Conservation (phyloP, 1,140 invertebrate genomes). For the Homalodisca vitripennis region DNA sequence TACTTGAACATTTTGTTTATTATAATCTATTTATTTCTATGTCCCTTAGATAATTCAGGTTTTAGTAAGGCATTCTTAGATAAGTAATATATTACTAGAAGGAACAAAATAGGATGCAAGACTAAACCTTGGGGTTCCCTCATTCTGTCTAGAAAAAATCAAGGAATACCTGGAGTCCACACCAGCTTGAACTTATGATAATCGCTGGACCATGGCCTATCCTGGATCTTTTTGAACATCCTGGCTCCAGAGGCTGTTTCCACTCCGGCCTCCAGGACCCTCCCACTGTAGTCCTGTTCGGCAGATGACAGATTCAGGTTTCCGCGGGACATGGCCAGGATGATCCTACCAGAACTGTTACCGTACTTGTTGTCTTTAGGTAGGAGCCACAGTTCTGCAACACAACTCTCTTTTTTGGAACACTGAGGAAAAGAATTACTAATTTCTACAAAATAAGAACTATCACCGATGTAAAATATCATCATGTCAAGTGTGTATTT, state of each 20-base stretch:
- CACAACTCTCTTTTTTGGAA: constrained; percentile 33
- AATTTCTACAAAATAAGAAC: too few species aligned
- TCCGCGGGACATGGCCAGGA: constrained; percentile 9
- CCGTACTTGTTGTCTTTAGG: constrained; percentile 25
- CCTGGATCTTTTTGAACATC: neutral
- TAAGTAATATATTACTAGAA: too few species aligned
- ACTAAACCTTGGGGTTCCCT: too few species aligned
- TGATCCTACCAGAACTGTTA: neutral
- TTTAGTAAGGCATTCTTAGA: too few species aligned
- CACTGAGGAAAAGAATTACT: too few species aligned
- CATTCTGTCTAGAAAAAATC: too few species aligned
- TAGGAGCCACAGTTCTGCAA: constrained; percentile 24
- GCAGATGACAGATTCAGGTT: constrained; percentile 8
- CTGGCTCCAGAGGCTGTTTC: neutral
- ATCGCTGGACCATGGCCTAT: constrained; percentile 30
- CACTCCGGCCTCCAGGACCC: neutral
- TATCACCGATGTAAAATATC: too few species aligned
- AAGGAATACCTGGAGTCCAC: constrained; percentile 45
- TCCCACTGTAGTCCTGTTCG: neutral
- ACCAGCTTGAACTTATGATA: constrained; percentile 47
- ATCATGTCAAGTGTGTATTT: too few species aligned
- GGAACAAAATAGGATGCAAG: too few species aligned
- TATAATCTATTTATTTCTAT: too few species aligned
- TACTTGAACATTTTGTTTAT: too few species aligned
- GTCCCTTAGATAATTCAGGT: too few species aligned